Evolutionary conservation across 2,797 vertebrate genomes (phyloP), one percentile per base, ranked within the genome.

Genomic region (Rousettus madagascariensis): DNA sequence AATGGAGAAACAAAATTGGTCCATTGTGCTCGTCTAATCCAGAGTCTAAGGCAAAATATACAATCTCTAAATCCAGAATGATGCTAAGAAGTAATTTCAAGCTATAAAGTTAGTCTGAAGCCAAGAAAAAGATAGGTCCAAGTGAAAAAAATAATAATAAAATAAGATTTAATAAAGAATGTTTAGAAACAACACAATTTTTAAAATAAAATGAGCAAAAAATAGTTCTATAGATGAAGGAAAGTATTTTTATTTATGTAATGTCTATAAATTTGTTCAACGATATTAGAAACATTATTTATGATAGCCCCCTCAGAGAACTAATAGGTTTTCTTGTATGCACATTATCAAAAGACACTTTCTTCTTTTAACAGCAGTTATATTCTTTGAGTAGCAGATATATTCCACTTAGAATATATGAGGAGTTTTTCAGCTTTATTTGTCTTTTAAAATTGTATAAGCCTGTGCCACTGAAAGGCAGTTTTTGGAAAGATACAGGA

Each of bases 181-280:
- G 49, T 49, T 90, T 96, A 93, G n/a, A 94, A 97, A 69, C 77
- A 82, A 89, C 59, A 77, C 2, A 79, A 72, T 19, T 97, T 91
- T 91, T 94, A 38, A 5, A 83, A 53, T 24, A 86, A 72, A 92
- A n/a, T 4, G 20, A 71, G 4, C 7, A 41, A 68, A 22, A 43
- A 38, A 8, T 91, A 33, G 24, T 91, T 96, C 74, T 84, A 88
- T 51, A 28, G 80, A 95, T 92, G 6, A 87, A 93, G 2, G 28
- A 68, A 95, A 89, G 8, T 43, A 68, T 94, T 96, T 88, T 96
- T 86, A 92, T 95, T 98, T 97, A 93, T 72, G 6, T 93, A 97
- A 69, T 86, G 49, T 82, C 85, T 98, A 97, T 93, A 95, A 95
- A 95, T 97, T 61, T 82, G 61, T 86, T 97, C 78, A 91, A 68